Conservation (phyloP, 1,140 invertebrate genomes). For the Saccostrea echinata region DNA sequence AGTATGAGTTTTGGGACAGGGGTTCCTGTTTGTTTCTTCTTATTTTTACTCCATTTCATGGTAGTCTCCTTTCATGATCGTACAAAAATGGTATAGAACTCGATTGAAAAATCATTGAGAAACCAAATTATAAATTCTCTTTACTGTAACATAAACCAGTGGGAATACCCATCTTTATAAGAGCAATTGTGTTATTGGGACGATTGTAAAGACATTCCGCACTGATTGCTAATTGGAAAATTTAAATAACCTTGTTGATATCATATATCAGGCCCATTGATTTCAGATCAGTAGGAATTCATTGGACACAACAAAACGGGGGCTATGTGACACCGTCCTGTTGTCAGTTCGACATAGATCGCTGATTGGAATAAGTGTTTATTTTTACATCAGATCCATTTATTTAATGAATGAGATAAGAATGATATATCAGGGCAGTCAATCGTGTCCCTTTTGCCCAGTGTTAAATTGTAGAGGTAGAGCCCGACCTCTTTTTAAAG, state of each 20-base stretch:
- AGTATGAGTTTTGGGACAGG: too few species aligned
- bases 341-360: conserved; percentile 28
- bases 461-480: background rate
- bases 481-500: background rate
- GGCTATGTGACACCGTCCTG: conserved; percentile 29
- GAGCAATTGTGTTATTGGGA: background rate
- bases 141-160: background rate
- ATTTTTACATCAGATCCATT: background rate
- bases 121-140: background rate
- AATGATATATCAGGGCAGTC: background rate
- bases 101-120: background rate
- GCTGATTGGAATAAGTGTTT: background rate
- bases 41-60: too few species aligned
- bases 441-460: background rate
- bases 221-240: conserved; percentile 22
- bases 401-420: background rate
- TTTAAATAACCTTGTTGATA: conserved; percentile 2
- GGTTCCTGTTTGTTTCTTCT: too few species aligned
- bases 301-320: background rate
- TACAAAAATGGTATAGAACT: background rate
- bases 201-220: conserved; percentile 13
- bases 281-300: background rate
- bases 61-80: too few species aligned
- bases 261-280: conserved; percentile 1
- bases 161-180: background rate